Base-by-base conservation (phyloP, 1,140 invertebrate genomes). In the Drosophila ironensis region DNA sequence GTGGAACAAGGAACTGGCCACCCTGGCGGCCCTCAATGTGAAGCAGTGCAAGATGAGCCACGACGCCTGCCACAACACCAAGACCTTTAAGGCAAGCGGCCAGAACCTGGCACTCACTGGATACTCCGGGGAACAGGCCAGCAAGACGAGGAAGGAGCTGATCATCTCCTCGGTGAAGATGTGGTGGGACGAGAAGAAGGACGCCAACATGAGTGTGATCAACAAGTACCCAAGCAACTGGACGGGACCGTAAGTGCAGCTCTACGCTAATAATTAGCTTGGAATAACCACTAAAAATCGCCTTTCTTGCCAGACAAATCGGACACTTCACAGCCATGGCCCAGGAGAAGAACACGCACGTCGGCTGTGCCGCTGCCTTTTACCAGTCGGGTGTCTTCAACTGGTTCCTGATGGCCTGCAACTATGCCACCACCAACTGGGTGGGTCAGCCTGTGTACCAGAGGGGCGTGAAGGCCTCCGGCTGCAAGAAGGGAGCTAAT, bases 51-150 rank as follows among this genome's bases (percentile, higher is more conserved):
- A 22, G 42, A 72, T 78, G 64, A 25, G 64, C 27, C 74, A 82
- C 25, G 86, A 88, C 19, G 50, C 48, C 0, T 88, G 86, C 46
- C 81, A 47, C 46, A 88, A 82, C 28, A 87, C 72, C 7, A 8
- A 30, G 1, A 45, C 41, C 5, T 88, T 70, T 16, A 52, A 24
- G 41, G 27, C 42, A 8, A 71, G 71, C 40, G 86, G 86, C 0
- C 86, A 88, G 42, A 87, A 87, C 47, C 14, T 87, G 17, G 86
- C 81, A 2, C 16, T 52, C 2, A 25, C 61, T 9, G n/a, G 41
- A 6, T 84, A 59, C 6, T 24, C 37, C 9, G 72, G 66, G 14
- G 2, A 14, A 2, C 5, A 12, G 3, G 7, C 17, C 0, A 20
- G 35, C 6, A 41, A n/a, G 5, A 47, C 41, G 0, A 24, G n/a